Conservation (phyloP, 2,113 vertebrate genomes). For the Micronycteris hirsuta region DNA sequence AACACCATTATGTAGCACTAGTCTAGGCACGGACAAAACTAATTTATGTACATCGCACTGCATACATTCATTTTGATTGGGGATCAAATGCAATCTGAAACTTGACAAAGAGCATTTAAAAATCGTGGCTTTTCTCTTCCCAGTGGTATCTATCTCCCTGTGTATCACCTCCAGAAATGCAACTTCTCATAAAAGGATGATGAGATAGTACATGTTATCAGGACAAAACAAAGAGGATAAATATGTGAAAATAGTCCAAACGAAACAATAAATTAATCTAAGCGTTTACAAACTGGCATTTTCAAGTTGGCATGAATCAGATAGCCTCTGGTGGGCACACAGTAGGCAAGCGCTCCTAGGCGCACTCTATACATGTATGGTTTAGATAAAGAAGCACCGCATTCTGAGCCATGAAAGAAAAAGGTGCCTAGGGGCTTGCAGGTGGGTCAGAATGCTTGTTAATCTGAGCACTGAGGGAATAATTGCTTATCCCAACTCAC, state of each 20-base stretch:
- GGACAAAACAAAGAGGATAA: slow-evolving; percentile 60
- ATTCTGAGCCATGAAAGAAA: slow-evolving; percentile 60
- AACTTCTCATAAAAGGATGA: slow-evolving; percentile 48
- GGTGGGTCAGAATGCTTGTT: slow-evolving; percentile 63
- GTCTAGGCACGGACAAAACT: slow-evolving; percentile 80
- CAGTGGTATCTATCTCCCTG: slow-evolving; percentile 15
- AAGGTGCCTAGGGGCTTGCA: slow-evolving; percentile 64
- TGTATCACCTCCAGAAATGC: slow-evolving; percentile 74
- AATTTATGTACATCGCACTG: slow-evolving; percentile 79
- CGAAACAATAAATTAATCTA: slow-evolving; percentile 75
- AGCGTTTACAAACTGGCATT: slow-evolving; percentile 48
- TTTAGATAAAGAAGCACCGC: slow-evolving; percentile 70
- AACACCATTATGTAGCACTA: slow-evolving; percentile 78
- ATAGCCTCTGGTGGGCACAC: background rate
- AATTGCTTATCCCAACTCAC: slow-evolving; percentile 67
- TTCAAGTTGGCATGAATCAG: slow-evolving; percentile 58
- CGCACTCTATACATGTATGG: background rate
- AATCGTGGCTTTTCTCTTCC: slow-evolving; percentile 40
- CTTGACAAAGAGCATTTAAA: slow-evolving; percentile 68
- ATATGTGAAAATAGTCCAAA: slow-evolving; percentile 59
- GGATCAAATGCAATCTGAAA: slow-evolving; percentile 76
- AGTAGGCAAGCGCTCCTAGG: slow-evolving; percentile 49
- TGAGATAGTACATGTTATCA: slow-evolving; percentile 36
- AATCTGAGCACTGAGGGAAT: slow-evolving; percentile 70
- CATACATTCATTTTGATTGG: slow-evolving; percentile 83